Conservation (phyloP, 2,888 invertebrate species). For the Ptychoptera contaminata region DNA sequence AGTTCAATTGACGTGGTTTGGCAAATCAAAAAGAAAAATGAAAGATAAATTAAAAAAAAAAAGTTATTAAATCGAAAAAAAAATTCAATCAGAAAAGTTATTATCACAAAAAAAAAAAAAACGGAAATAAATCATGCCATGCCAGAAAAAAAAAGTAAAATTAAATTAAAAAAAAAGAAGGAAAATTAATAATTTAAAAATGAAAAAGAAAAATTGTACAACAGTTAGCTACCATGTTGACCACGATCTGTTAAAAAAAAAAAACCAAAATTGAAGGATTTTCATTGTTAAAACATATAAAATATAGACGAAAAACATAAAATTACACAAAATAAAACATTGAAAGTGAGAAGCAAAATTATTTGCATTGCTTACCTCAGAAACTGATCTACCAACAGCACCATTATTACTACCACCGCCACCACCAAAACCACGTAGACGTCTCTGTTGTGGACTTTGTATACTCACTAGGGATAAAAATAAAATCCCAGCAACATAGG, state of each 20-base stretch:
- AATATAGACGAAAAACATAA: conserved; percentile 13
- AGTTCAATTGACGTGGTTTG: too few relatives aligned
- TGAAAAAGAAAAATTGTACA: not conserved
- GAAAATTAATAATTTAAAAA: too few relatives aligned
- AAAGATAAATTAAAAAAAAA: too few relatives aligned
- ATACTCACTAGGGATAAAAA: conserved; percentile 30
- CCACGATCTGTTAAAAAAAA: not conserved
- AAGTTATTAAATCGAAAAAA: too few relatives aligned
- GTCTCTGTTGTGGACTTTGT: conserved; percentile 25
- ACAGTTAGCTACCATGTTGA: not conserved
- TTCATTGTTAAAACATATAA: not conserved
- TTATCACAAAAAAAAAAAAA: conserved; percentile 2
- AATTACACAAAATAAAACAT: conserved; percentile 10
- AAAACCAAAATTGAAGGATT: too few relatives aligned
- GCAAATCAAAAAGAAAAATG: too few relatives aligned
- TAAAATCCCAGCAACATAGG: conserved; percentile 29
- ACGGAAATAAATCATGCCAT: not conserved
- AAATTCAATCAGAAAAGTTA: too few relatives aligned
- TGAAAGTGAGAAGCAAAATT: not conserved
- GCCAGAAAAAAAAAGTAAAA: not conserved
- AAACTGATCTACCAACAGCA: conserved; percentile 11
- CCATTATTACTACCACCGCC: conserved; percentile 16
- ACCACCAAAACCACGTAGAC: conserved; percentile 15
- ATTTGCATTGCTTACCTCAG: conserved; percentile 21
- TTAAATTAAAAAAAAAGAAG: conserved; percentile 1